Evolutionary conservation across 2,797 vertebrate genomes (phyloP).

Genomic region (Pygocentrus nattereri): DNA sequence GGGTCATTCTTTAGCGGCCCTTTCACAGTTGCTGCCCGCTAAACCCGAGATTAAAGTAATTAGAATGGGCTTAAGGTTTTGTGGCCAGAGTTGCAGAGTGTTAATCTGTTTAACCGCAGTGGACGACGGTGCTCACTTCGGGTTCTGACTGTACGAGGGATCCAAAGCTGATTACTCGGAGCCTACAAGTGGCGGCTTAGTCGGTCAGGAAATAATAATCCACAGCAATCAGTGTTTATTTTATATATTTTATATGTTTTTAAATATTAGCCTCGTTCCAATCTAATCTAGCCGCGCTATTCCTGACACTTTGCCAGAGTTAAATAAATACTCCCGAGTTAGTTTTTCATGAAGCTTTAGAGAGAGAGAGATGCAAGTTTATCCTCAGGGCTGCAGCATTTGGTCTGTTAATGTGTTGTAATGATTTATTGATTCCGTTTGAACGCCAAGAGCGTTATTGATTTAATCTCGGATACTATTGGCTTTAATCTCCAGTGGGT

Average conservation of each 20-base stretch:
- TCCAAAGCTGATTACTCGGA: constrained; percentile 6
- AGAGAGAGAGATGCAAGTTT: background rate
- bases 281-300: background rate
- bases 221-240: background rate
- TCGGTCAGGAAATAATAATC: background rate
- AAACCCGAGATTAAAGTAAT: constrained; percentile 15
- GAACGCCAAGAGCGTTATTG: background rate
- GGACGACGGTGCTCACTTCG: background rate
- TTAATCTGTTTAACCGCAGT: constrained; percentile 14
- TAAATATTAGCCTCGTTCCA: background rate
- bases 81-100: background rate
- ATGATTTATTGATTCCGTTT: constrained; percentile 26
- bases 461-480: constrained; percentile 4
- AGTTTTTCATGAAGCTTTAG: background rate
- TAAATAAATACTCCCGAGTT: background rate
- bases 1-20: background rate
- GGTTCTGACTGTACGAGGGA: background rate
- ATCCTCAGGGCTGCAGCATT: background rate
- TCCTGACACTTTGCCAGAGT: background rate
- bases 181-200: background rate
- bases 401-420: background rate
- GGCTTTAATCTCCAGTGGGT: background rate
- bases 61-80: constrained; percentile 20
- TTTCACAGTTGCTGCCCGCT: background rate
- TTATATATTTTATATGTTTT: no score